A percentile compares a stretch with the other conserved stretches of the same genome.
Evolutionary conservation across 2,797 vertebrate genomes (phyloP).

Genomic region (Graptemys geographica): DNA sequence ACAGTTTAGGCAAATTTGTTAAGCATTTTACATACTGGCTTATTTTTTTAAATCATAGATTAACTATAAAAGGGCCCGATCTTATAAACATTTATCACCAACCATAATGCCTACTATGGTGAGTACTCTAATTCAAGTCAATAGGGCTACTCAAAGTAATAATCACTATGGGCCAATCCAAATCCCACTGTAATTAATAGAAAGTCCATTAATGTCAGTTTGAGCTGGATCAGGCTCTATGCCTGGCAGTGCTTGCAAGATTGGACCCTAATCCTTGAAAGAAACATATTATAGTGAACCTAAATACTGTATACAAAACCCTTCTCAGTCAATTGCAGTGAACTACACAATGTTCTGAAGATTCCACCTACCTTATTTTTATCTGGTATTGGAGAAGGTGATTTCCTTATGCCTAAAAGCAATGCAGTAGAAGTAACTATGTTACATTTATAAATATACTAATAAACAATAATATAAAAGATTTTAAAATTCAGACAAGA

Average conservation of each 20-base stretch:
- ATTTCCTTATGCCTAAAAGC: slow-evolving; percentile 86
- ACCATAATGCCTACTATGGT: not conserved
- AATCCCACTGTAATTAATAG: not conserved
- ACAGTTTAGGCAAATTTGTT: not conserved
- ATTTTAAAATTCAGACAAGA: not conserved
- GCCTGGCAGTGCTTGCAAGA: not conserved
- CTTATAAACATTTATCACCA: not conserved
- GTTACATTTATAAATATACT: not conserved
- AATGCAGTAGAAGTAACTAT: not conserved
- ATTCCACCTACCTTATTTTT: slow-evolving; percentile 76
- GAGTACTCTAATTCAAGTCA: not conserved
- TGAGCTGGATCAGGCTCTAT: not conserved
- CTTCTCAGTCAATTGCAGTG: not conserved
- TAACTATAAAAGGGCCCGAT: not conserved
- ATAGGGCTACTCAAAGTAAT: not conserved
- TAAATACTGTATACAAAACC: not conserved
- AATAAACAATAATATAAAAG: not conserved
- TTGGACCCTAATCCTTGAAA: not conserved
- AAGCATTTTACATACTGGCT: not conserved
- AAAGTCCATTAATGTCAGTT: not conserved
- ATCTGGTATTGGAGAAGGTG: slow-evolving; percentile 87
- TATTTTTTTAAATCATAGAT: not conserved
- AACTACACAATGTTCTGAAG: not conserved
- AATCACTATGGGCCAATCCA: not conserved
- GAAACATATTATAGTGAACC: not conserved